phyloP scores from a whole-genome alignment of 2,888 invertebrate species.

The Thereva nobilitata region DNA sequence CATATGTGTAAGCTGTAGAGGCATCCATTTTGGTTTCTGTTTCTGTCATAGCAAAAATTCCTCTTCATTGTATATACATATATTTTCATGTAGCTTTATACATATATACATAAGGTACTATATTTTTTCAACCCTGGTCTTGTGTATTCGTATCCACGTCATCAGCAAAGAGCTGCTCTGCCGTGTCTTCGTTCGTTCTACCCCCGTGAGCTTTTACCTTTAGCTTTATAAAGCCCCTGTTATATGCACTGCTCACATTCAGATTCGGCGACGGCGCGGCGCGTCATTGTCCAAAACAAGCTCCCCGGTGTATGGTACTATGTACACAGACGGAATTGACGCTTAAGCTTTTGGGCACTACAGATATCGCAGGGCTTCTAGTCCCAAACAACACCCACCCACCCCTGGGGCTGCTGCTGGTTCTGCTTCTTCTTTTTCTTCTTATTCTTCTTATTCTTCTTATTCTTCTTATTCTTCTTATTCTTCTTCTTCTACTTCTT shows the following conservation, averaged over 20 bases:
- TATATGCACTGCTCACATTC: conserved; percentile 5
- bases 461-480: no score
- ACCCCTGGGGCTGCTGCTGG: no score
- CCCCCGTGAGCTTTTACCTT: background rate
- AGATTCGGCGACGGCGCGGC: conserved; percentile 30
- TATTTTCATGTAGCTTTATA: background rate
- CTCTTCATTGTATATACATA: background rate
- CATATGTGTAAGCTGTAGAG: no score
- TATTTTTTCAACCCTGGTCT: conserved; percentile 6
- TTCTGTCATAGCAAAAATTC: no score
- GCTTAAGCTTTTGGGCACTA: no score
- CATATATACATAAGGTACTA: background rate
- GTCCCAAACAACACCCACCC: no score
- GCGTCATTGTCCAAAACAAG: conserved; percentile 3
- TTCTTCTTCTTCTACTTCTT: no score
- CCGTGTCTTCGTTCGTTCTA: conserved; percentile 10
- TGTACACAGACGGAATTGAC: no score
- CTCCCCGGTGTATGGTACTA: background rate
- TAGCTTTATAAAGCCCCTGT: conserved; percentile 2
- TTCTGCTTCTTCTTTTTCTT: no score
- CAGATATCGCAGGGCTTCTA: no score
- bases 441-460: no score
- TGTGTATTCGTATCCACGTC: conserved; percentile 27
- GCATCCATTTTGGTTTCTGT: no score
- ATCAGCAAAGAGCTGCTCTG: conserved; percentile 5